These are phyloP conservation scores for Metridium senile DNA, from an alignment of 92 coral and sea anemone species.

Conservation along the genomic window DNA sequence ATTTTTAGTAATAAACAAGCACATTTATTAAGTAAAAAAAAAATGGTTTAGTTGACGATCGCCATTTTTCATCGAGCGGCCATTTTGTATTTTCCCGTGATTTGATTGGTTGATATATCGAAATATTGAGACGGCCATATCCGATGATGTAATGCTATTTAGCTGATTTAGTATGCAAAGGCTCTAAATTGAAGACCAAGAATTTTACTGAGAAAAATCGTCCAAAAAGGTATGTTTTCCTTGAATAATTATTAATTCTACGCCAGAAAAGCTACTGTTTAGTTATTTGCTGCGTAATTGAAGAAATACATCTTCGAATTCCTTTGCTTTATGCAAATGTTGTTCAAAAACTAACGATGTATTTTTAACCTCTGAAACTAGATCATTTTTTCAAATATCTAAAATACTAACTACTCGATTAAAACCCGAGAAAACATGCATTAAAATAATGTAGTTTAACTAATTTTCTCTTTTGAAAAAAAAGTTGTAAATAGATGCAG, in stretches of 20 bases:
- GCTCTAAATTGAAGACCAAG: constrained; percentile 26
- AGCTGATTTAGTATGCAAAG: constrained; percentile 48
- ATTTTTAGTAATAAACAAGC: background rate
- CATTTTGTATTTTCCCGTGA: background rate
- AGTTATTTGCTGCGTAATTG: background rate
- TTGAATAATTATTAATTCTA: background rate
- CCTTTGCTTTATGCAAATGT: background rate
- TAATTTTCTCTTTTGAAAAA: too few species aligned
- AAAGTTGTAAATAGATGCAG: too few species aligned
- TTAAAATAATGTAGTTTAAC: too few species aligned
- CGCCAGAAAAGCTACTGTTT: background rate
- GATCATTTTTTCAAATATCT: background rate
- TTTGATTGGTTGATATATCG: constrained; percentile 16
- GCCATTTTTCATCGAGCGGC: background rate
- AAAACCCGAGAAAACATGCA: background rate
- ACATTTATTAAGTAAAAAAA: background rate
- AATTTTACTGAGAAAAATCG: constrained; percentile 26
- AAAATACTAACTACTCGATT: background rate
- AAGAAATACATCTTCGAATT: background rate
- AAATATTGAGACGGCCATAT: background rate
- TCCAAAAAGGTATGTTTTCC: constrained; percentile 46
- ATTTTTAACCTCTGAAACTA: constrained; percentile 1
- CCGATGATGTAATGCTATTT: constrained; percentile 39
- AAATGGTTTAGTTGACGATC: background rate
- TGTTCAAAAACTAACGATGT: background rate